Base-by-base conservation (phyloP, 2,113 vertebrate genomes). In the Heteronetta atricapilla region DNA sequence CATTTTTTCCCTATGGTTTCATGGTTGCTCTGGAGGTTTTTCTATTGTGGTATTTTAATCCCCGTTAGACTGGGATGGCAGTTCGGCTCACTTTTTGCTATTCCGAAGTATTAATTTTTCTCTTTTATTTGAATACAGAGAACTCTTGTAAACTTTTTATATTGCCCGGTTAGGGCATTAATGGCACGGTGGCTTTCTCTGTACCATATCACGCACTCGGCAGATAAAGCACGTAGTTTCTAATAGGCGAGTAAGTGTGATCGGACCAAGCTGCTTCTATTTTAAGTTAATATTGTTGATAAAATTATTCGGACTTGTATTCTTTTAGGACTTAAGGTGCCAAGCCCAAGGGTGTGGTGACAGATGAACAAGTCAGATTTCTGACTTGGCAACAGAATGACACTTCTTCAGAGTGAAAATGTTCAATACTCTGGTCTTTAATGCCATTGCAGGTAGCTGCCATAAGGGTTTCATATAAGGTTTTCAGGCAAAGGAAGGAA, bases 1-100 rank as follows among this genome's bases (percentile, higher is more conserved):
- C 75, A 38, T 96, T 95, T 97, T 96, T 73, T 64, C 94, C 90
- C 93, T 95, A 85, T 91, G 92, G 88, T 96, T 96, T 96, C 82
- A 79, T 97, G 94, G 95, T 95, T 95, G 84, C 94, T 96, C 80
- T 84, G 93, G 91, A 96, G 91, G 93, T 84, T 94, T 94, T 92
- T 95, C 77, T 94, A 1, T 90, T 93, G 92, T 94, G 95, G 86
- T 84, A 85, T 93, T 96, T 85, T 92, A 96, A 95, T 88, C 74
- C 90, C 70, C 77, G 80, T 58, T 81, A 94, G 88, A 76, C 88
- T 21, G 40, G 56, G 40, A 53, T 90, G 59, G 74, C 53, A 86
- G 63, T 87, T 95, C 63, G 68, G 82, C 72, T 90, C 94, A 84
- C 79, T 77, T 91, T 90, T 74, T 78, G 44, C 73, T 75, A 40